Base-by-base conservation (phyloP, 2,797 vertebrate species). In the Anguilla marmorata region DNA sequence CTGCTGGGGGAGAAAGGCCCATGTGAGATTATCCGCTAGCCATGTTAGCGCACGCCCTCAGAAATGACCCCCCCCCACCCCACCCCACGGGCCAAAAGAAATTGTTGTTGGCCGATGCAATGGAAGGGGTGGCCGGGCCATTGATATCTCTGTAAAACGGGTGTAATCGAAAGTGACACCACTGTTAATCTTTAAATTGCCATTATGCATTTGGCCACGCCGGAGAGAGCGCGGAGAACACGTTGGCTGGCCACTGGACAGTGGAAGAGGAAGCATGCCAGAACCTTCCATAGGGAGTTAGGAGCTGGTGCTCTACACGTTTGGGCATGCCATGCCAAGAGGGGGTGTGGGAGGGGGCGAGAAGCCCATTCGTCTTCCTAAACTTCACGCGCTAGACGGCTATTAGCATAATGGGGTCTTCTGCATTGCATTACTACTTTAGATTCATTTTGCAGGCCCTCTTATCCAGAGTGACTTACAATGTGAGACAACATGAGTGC, bases 151-250 rank as follows among this genome's bases (percentile, higher is more conserved):
- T 86, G 63, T 37, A 48, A 66, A 52, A 84, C 60, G 82, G 33
- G 83, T 85, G 79, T 88, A 87, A 91, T 86, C 54, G 69, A 90
- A 89, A 82, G 74, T 83, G 88, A 89, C 90, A 86, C 89, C 58
- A 72, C 54, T 37, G 86, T 86, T 90, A 90, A 91, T 91, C 84
- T 90, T 87, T 54, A 84, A 87, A 66, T 84, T 88, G 72, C 86
- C 85, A 87, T 87, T 89, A 89, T 84, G 16, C 66, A 76, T 85
- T 88, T n/a, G 14, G 30, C 52, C 12, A 37, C 33, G 50, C 84
- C 14, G 54, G 83, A 19, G 56, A 41, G 66, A 16, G 9, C 2
- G 37, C 3, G 21, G 66, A 24, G 87, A 86, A 84, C 58, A 16
- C 19, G 21, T 21, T 37, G 37, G 82, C 48, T 45, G n/a, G 86